Base-by-base conservation (phyloP, 2,797 vertebrate genomes). In the Buceros bicornis region DNA sequence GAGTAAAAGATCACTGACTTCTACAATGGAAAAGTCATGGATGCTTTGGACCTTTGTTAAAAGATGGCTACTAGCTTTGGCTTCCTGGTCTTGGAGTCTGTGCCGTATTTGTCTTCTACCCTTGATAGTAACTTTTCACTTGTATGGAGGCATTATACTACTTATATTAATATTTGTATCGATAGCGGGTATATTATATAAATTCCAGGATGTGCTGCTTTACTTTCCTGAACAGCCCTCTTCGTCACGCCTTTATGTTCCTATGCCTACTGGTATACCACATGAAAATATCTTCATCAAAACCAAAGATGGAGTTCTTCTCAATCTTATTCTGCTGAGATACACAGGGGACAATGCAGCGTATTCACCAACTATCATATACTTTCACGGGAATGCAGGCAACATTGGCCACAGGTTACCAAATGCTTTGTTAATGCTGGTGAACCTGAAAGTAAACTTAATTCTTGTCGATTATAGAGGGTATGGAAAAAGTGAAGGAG, bases 201-300 rank as follows among this genome's bases (percentile, higher is more conserved):
- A 99, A 92, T 99, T 99, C 97, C 99, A 99, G 97, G 99, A 99
- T 86, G 99, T 99, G 45, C 98, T 99, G 94, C 99, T 99, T 72
- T 99, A 99, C 97, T 99, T 99, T 93, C 99, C 99, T 18, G 99
- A 99, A 66, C 99, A 99, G 97, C 99, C 99, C 21, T 99, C 99
- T 11, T 99, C 99, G 21, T 99, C 99, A 11, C 99, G 99, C 86
- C 99, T 99, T 72, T 99, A 99, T 64, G 99, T 99, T 70, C 99
- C 99, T 54, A 98, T 99, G 98, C 99, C 99, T 53, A 99, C 99
- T 15, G 99, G 99, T 88, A 99, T 99, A 96, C 99, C 99, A 16
- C 99, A 99, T 47, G 99, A 99, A 97, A 99, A 99, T 76, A 98
- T 99, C 94, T 99, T 99, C 97, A 98, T 99, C 97, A 99, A 98